Percentiles rank a stretch among this genome's conserved stretches.
Conservation (phyloP, 2,888 invertebrate genomes). For the Xanthorhoe designata region DNA sequence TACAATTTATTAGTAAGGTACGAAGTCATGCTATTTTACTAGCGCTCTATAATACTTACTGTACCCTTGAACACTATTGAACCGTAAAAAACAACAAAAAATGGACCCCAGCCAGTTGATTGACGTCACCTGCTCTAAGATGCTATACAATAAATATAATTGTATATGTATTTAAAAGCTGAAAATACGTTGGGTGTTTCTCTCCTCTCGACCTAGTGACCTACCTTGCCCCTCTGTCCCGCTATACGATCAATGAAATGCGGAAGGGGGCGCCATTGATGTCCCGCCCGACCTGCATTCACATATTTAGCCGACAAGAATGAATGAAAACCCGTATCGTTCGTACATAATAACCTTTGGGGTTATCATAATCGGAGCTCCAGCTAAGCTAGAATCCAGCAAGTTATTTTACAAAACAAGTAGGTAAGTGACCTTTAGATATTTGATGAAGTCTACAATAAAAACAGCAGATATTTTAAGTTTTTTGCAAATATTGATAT, state of each 20-base stretch:
- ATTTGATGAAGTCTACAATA: not conserved
- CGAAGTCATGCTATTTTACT: not conserved
- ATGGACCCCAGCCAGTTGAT: conserved; percentile 10
- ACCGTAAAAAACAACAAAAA: not conserved
- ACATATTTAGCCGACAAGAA: conserved; percentile 54
- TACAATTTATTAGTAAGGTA: not conserved
- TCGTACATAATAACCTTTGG: conserved; percentile 45
- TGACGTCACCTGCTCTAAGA: conserved; percentile 14
- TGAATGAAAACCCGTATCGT: conserved; percentile 59
- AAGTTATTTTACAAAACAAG: conserved; percentile 7
- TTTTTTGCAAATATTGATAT: too few species aligned
- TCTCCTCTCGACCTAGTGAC: conserved; percentile 72
- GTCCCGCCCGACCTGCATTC: conserved; percentile 57
- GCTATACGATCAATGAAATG: conserved; percentile 73
- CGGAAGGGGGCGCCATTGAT: conserved; percentile 58
- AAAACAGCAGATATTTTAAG: too few species aligned
- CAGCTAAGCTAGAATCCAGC: conserved; percentile 12
- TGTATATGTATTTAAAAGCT: not conserved
- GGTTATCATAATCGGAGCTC: conserved; percentile 28
- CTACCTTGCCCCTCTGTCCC: conserved; percentile 52
- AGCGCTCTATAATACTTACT: not conserved
- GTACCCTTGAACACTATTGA: not conserved
- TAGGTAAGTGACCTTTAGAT: conserved; percentile 2
- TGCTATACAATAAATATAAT: conserved; percentile 2
- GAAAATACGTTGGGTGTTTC: conserved; percentile 43